phyloP scores from a whole-genome alignment of 1,140 invertebrate genomes.

The Tetramorium alpestre region DNA sequence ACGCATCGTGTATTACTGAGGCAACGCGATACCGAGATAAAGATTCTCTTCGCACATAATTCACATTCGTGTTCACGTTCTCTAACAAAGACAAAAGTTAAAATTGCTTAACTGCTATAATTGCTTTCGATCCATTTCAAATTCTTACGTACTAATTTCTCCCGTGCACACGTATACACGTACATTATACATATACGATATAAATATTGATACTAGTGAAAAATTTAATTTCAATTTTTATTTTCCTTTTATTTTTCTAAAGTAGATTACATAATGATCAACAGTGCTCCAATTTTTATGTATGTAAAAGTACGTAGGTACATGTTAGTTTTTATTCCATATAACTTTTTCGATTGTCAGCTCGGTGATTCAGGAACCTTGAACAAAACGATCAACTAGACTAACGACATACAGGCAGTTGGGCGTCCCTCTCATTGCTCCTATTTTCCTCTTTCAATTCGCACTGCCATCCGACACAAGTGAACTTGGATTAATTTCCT shows the following conservation, averaged over 20 bases:
- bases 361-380: slow-evolving; percentile 39
- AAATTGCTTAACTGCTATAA: slow-evolving; percentile 34
- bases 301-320: not conserved
- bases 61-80: not conserved
- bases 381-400: slow-evolving; percentile 42
- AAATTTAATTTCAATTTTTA: not conserved
- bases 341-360: slow-evolving; percentile 13
- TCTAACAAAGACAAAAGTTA: slow-evolving; percentile 58
- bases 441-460: slow-evolving; percentile 42
- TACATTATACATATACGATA: not conserved
- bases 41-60: slow-evolving; percentile 48
- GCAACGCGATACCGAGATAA: slow-evolving; percentile 55
- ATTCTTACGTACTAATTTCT: not conserved
- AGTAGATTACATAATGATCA: not conserved
- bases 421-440: not conserved
- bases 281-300: not conserved
- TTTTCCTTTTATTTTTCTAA: not conserved
- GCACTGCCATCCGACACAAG: not conserved
- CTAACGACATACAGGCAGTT: not conserved
- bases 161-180: not conserved
- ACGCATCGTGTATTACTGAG: slow-evolving; percentile 50
- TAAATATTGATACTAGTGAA: not conserved
- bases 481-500: slow-evolving; percentile 35
- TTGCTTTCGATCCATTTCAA: not conserved
- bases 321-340: not conserved